These are phyloP conservation scores for Temnothorax rugatulus DNA, from an alignment of 2,888 invertebrate genomes.

Conservation along the genomic window DNA sequence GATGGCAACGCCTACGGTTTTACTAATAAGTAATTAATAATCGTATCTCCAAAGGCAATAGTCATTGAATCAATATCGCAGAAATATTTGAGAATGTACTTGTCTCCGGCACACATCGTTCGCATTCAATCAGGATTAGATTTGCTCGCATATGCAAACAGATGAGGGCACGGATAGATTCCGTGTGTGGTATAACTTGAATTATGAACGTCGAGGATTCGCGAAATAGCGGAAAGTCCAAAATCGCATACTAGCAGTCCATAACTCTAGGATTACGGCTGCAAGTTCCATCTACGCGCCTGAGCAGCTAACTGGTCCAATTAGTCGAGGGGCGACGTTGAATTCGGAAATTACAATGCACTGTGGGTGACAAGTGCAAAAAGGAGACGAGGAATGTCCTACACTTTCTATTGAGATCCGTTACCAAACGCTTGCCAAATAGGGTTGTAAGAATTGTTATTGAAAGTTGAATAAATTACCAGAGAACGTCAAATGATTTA, in stretches of 20 bases:
- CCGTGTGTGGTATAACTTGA: conserved; percentile 28
- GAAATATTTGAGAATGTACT: conserved; percentile 8
- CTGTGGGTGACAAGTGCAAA: conserved; percentile 67
- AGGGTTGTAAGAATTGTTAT: background rate
- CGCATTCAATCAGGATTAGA: conserved; percentile 34
- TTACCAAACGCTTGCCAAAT: conserved; percentile 22
- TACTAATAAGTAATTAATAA: background rate
- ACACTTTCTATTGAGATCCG: conserved; percentile 30
- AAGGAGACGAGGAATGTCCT: conserved; percentile 53
- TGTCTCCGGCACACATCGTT: conserved; percentile 17
- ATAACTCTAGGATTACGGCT: conserved; percentile 41
- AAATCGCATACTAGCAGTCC: conserved; percentile 51
- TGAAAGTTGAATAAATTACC: background rate
- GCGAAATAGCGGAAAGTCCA: conserved; percentile 41
- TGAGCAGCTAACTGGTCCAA: conserved; percentile 66
- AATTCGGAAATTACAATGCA: conserved; percentile 76
- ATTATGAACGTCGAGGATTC: conserved; percentile 22
- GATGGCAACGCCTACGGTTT: background rate
- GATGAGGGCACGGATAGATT: conserved; percentile 10
- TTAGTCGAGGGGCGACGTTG: conserved; percentile 72
- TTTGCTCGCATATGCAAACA: conserved; percentile 20
- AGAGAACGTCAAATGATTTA: background rate
- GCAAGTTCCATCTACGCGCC: conserved; percentile 42
- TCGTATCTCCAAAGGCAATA: background rate
- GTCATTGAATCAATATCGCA: conserved; percentile 5